Conservation (phyloP, 1,140 invertebrate genomes). For the Drosophila repletoides region DNA sequence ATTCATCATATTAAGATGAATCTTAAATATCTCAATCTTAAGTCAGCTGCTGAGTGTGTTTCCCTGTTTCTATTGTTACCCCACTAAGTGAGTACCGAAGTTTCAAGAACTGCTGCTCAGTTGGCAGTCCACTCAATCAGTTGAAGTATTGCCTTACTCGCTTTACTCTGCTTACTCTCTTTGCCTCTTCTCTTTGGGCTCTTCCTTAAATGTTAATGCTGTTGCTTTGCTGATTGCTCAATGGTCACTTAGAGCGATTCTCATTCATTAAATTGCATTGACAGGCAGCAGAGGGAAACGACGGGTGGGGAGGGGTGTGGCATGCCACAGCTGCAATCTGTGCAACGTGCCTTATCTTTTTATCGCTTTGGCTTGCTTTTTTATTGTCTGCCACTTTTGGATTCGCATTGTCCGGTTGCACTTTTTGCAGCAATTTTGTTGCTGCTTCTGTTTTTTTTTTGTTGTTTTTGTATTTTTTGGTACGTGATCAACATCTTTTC, state of each 20-base stretch:
- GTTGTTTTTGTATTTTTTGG: slow-evolving; percentile 29
- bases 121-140: slow-evolving; percentile 21
- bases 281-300: not conserved
- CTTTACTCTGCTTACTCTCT: slow-evolving; percentile 5
- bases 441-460: slow-evolving; percentile 13
- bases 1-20: not conserved
- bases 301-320: not conserved
- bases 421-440: not conserved
- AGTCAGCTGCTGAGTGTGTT: not conserved
- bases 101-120: slow-evolving; percentile 7
- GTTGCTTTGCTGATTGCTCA: slow-evolving; percentile 45
- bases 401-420: slow-evolving; percentile 46
- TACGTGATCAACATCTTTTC: slow-evolving; percentile 62
- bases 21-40: not conserved
- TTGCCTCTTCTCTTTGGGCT: not conserved
- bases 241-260: slow-evolving; percentile 33
- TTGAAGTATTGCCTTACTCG: slow-evolving; percentile 9
- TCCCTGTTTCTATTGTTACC: no score
- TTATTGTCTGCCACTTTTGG: slow-evolving; percentile 73
- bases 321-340: slow-evolving; percentile 31
- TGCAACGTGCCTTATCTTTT: slow-evolving; percentile 73
- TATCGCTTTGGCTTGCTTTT: slow-evolving; percentile 65
- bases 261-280: slow-evolving; percentile 46
- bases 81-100: no score
- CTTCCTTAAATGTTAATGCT: slow-evolving; percentile 35